Percentiles rank a stretch among this genome's conserved stretches.
Evolutionary conservation across 2,797 vertebrate genomes (phyloP).

Genomic region (Cossypha caffra): DNA sequence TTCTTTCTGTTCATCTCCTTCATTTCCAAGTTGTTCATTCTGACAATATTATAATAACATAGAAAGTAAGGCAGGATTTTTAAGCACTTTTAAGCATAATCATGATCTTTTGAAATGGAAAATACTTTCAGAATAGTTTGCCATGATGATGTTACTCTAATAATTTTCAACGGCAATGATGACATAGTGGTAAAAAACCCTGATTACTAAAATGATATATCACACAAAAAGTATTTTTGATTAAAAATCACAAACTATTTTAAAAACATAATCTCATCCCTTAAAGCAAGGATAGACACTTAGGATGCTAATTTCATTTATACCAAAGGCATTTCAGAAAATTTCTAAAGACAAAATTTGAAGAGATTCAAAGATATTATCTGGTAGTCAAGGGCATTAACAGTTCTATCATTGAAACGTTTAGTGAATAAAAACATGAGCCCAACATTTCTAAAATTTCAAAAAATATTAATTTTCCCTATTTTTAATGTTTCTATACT

Average conservation of each 20-base stretch:
- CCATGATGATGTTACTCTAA: neutral
- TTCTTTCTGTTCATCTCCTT: neutral
- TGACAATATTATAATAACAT: neutral
- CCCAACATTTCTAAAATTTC: neutral
- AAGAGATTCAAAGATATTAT: neutral
- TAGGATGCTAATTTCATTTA: neutral
- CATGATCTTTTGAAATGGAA: rapidly evolving
- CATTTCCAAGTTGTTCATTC: neutral
- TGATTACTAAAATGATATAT: neutral
- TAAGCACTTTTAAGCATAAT: neutral
- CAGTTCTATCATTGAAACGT: neutral
- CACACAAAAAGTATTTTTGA: neutral
- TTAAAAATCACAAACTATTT: neutral
- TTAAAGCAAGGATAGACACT: neutral
- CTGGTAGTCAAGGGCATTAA: neutral
- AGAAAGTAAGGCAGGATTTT: neutral
- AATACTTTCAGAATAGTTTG: neutral
- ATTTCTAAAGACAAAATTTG: neutral
- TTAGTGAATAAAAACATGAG: neutral
- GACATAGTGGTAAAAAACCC: neutral
- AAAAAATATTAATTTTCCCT: neutral
- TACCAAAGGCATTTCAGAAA: neutral
- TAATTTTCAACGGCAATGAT: neutral
- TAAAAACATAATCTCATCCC: neutral
- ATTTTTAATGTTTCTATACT: neutral